These are phyloP conservation scores for Microplitis demolitor DNA, from an alignment of 1,140 invertebrate genomes.

Conservation along the genomic window DNA sequence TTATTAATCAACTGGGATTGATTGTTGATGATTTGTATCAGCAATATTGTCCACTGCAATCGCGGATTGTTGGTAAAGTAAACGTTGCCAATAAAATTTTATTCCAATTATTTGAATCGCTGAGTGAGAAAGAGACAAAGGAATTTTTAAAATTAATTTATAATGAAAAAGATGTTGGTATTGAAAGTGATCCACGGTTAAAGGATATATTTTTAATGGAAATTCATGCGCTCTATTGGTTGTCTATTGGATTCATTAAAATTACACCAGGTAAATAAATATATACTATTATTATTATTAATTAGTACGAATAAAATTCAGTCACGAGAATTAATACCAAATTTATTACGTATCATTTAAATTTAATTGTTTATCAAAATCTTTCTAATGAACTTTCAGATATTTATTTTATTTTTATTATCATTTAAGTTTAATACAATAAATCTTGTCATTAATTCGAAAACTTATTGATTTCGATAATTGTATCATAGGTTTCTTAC, in stretches of 20 bases:
- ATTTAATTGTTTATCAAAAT: no score
- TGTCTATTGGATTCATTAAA: not conserved
- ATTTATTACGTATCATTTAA: no score
- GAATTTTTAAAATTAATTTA: slow-evolving; percentile 9
- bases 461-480: no score
- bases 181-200: not conserved
- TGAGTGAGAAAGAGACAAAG: not conserved
- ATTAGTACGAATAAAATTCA: no score
- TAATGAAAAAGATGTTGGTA: not conserved
- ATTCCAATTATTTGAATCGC: slow-evolving; percentile 9
- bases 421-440: no score
- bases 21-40: not conserved
- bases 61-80: not conserved
- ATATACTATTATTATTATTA: no score
- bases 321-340: no score
- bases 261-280: not conserved
- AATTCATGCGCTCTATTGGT: slow-evolving; percentile 21
- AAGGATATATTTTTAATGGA: not conserved
- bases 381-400: no score
- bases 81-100: slow-evolving; percentile 14
- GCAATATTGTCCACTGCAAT: not conserved
- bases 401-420: no score
- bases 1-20: not conserved
- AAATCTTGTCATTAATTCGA: no score
- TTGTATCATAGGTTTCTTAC: no score